Conservation (phyloP, 2,113 vertebrate species). For the Cricetomys ansorgei region DNA sequence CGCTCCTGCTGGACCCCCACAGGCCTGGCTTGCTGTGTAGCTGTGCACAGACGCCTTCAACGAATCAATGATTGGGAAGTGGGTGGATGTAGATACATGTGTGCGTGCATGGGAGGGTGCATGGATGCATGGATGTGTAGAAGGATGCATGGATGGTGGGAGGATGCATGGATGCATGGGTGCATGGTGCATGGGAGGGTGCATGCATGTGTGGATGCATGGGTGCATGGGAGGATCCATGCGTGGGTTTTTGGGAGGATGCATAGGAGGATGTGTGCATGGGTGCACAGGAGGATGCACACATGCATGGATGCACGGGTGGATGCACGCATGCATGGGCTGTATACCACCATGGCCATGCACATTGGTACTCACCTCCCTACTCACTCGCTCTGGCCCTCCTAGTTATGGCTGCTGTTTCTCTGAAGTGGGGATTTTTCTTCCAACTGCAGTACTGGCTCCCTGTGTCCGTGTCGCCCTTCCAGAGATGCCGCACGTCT, state of each 20-base stretch:
- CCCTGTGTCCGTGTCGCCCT: neutral
- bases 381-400: neutral
- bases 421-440: neutral
- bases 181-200: too few relatives aligned
- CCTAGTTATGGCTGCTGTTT: neutral
- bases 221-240: too few relatives aligned
- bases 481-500: neutral
- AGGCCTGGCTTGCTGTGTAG: neutral
- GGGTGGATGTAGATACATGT: neutral
- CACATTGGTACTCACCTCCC: neutral
- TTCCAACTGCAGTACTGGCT: neutral
- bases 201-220: neutral
- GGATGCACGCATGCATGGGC: too few relatives aligned
- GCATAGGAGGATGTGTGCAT: too few relatives aligned
- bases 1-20: neutral
- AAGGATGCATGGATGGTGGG: too few relatives aligned
- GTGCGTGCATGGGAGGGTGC: neutral
- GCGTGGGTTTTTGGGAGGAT: too few relatives aligned
- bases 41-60: neutral
- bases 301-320: too few relatives aligned
- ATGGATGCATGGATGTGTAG: too few relatives aligned
- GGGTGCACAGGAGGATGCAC: too few relatives aligned
- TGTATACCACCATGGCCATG: neutral
- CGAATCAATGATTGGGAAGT: neutral
- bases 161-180: too few relatives aligned